phyloP scores from a whole-genome alignment of 1,140 invertebrate genomes.

The Semibalanus balanoides region DNA sequence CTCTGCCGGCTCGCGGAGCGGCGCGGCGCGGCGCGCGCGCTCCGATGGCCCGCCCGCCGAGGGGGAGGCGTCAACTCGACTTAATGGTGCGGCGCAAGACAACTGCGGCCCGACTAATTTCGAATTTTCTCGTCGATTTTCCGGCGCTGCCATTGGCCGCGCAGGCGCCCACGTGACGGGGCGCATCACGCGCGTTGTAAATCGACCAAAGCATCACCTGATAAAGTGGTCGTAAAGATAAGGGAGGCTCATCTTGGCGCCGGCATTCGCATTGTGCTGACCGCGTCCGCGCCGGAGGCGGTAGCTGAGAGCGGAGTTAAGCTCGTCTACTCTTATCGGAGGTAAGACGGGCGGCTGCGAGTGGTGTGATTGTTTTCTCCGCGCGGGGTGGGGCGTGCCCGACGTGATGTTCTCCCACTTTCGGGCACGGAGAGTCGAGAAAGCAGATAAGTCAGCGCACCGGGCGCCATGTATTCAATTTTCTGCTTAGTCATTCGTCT shows the following conservation, averaged over 20 bases:
- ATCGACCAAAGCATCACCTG: constrained; percentile 1
- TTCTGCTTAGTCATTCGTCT: neutral
- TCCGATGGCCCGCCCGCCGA: neutral
- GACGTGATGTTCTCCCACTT: neutral
- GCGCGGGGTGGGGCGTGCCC: neutral
- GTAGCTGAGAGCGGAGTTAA: neutral
- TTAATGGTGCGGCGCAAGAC: neutral
- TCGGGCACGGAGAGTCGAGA: neutral
- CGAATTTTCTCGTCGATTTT: neutral
- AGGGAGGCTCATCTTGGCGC: neutral
- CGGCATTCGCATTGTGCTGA: neutral
- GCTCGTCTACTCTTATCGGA: neutral
- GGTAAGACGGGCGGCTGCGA: neutral
- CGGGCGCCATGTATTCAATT: neutral
- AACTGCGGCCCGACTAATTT: neutral
- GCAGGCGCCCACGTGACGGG: neutral
- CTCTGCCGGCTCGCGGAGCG: no score
- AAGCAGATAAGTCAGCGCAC: neutral
- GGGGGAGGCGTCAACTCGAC: neutral
- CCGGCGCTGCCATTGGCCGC: neutral
- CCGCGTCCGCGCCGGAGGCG: no score
- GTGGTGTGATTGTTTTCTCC: neutral
- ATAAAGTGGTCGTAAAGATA: constrained; percentile 2
- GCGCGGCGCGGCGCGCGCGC: no score
- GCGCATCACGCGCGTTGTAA: constrained; percentile 1